These are phyloP conservation scores for Tetrao urogallus DNA, from an alignment of 2,113 vertebrate genomes.

Conservation along the genomic window DNA sequence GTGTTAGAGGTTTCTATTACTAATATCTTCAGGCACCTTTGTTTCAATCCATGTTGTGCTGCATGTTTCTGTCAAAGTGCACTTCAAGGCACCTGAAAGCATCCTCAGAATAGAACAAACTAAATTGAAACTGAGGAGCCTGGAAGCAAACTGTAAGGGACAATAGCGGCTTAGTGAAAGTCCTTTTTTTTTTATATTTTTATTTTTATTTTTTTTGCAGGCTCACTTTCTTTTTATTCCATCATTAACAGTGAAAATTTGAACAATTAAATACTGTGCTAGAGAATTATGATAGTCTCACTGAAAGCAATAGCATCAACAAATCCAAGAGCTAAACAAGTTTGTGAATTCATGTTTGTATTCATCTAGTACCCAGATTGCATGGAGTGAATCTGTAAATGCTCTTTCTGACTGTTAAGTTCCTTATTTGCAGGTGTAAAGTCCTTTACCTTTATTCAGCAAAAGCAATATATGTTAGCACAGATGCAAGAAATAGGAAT, in stretches of 20 bases:
- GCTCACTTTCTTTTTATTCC: neutral
- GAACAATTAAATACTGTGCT: neutral
- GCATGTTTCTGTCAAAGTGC: slow-evolving; percentile 22
- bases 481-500: neutral
- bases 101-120: slow-evolving; percentile 10
- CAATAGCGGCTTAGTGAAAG: neutral
- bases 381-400: neutral
- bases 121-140: slow-evolving; percentile 46
- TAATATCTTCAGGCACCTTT: slow-evolving; percentile 15
- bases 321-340: neutral
- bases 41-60: slow-evolving; percentile 29
- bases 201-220: neutral
- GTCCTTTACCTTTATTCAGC: neutral
- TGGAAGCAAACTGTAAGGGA: neutral
- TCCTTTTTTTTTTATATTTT: neutral
- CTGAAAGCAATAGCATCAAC: neutral
- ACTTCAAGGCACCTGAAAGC: slow-evolving; percentile 7
- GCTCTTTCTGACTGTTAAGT: neutral
- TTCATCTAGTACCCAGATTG: neutral
- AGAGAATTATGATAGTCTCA: neutral
- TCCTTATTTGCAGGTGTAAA: neutral
- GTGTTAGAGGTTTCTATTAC: neutral
- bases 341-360: neutral
- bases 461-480: neutral
- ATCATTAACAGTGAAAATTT: neutral